Base-by-base conservation (phyloP, 2,797 vertebrate genomes). In the Oreochromis mossambicus region DNA sequence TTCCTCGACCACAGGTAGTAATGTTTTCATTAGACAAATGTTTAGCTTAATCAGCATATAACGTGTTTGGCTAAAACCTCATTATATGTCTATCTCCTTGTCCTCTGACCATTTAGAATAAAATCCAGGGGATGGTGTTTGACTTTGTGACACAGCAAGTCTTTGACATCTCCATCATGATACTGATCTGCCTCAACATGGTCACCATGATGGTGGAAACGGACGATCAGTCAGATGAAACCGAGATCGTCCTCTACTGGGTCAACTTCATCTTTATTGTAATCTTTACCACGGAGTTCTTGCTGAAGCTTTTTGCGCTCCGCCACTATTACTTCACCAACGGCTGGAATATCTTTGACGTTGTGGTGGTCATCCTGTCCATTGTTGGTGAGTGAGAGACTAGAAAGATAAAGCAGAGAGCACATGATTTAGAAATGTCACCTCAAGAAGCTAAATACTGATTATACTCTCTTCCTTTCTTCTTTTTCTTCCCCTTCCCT, bases 161-260 rank as follows among this genome's bases (percentile, higher is more conserved):
- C 2, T 99, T 99, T 38, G 99, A 99, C 92, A 99, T 99, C 21
- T 96, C 98, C 88, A 99, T 99, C 95, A 99, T 99, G 99, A 99
- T 99, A 84, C 97, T 99, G 82, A 99, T 99, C 87, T 99, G 98
- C 96, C 97, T 99, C 93, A 99, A 99, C 96, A 99, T 99, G 99
- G 98, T 99, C 75, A 99, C 99, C 19, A 99, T 99, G 99, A 99
- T 99, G 99, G 98, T 99, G 91, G 99, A 99, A 95, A 99, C 99
- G 0, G 99, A 99, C 1, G 98, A 98, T 0, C 99, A 99, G 88
- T 99, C 97, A 50, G 89, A 96, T 58, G 97, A 99, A 92, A 98
- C 98, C 15, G 98, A 99, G 92, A 94, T 86, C 38, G 98, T 99
- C 84, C 97, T 99, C 2, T 99, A 99, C 95, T 99, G 98, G 99